Evolutionary conservation across 2,797 vertebrate genomes (phyloP), one percentile per base, ranked within the genome.

Genomic region (Ambastaia sidthimunki): DNA sequence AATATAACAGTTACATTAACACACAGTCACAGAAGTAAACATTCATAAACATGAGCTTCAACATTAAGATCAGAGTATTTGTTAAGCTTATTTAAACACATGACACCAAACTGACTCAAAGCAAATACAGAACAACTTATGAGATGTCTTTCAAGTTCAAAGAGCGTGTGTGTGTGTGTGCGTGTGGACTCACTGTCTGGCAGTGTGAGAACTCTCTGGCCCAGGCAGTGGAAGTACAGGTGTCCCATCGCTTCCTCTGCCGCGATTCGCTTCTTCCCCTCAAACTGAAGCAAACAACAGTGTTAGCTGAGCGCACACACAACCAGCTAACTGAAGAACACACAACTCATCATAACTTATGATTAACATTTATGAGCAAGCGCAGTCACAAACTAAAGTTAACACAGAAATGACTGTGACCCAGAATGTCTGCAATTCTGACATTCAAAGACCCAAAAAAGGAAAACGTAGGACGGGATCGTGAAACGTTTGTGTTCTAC

Each of bases 211-310:
- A 95, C 91, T 88, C 93, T 86, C 48, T 91, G 92, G 78, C 96
- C 95, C 71, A 97, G 90, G 86, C 90, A 93, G 87, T 93, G 93
- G 90, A 97, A 97, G 89, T 96, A 96, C 34, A 73, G 78, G 70
- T 96, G 95, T 77, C 80, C 93, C 95, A 96, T 96, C 16, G 95
- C 90, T 52, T 94, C 94, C 0, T 95, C 93, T 15, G 96, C 95
- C 15, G 96, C 95, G 80, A 96, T 94, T 80, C 96, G 92, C 88
- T 95, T 96, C 87, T 94, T 95, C 84, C 96, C 96, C 89, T 96
- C 95, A 86, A 97, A 96, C 96, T 97, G 80, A 80, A 80, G 76
- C 13, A 73, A 3, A n/a, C 28, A 54, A 13, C 0, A 50, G 6
- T 25, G 48, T 75, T 74, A 75, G 60, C 54, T 65, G 23, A n/a